Conservation (phyloP, 2,113 vertebrate species). For the Formicarius rufipectus region DNA sequence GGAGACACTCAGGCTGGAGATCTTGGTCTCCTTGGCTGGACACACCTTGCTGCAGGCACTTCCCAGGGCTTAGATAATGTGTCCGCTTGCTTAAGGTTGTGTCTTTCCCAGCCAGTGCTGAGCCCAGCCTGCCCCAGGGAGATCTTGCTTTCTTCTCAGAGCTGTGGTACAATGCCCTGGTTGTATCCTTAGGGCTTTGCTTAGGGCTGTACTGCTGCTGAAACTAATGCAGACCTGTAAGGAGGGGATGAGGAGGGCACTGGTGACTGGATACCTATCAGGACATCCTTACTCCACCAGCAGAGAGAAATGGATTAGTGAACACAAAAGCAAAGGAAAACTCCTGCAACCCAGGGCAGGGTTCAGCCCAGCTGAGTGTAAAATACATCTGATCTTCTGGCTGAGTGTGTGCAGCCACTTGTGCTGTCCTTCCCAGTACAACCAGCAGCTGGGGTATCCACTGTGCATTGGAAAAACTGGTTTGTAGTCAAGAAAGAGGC, state of each 20-base stretch:
- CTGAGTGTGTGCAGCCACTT: not conserved
- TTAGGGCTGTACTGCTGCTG: not conserved
- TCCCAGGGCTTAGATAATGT: not conserved
- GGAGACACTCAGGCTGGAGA: not conserved
- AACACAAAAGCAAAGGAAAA: not conserved
- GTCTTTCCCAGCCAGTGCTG: not conserved
- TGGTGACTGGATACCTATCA: not conserved
- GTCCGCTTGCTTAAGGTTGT: not conserved
- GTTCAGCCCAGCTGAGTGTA: not conserved
- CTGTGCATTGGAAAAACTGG: not conserved
- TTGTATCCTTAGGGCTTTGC: not conserved
- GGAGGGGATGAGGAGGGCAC: not conserved
- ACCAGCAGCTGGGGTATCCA: not conserved
- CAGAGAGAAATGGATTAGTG: not conserved
- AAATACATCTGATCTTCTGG: not conserved
- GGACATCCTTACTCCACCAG: not conserved
- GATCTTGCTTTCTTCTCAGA: not conserved
- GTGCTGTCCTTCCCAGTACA: not conserved
- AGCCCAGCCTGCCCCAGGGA: not conserved
- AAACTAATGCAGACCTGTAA: not conserved
- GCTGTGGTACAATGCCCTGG: not conserved
- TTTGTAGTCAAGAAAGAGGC: not conserved
- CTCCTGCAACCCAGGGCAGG: not conserved
- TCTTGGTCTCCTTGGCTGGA: slow-evolving; percentile 4
- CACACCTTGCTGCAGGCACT: slow-evolving; percentile 9